Base-by-base conservation (phyloP, 2,797 vertebrate genomes). In the Paguma larvata region DNA sequence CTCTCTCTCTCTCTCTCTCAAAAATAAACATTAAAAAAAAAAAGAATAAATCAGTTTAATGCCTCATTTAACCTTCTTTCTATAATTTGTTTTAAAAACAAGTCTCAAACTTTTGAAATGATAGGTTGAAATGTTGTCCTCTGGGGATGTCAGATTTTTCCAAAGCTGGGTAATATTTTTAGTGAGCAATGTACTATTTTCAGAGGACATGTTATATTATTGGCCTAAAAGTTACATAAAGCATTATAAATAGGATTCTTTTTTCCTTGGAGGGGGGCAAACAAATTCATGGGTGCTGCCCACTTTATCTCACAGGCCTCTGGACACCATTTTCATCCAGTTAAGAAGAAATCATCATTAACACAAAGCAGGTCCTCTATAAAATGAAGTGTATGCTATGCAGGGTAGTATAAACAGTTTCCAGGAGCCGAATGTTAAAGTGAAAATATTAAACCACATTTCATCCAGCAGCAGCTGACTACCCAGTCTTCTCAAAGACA, bases 41-140 rank as follows among this genome's bases (percentile, higher is more conserved):
- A 48, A 51, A 48, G 30, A 78, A 10, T 32, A 59, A 92, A 59
- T 68, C 23, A 67, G 56, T 84, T 75, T 92, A 84, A 23, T 53
- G 78, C 56, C 38, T 25, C 56, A 56, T 72, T 67, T 91, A 86
- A 78, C 3, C 18, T 85, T 90, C 9, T 87, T 85, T 82, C 5
- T 80, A 86, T 13, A 77, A 23, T 91, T 96, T 89, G 25, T 85
- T 93, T 93, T 63, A 53, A 67, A 86, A 63, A 75, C 1, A 25
- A 80, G 70, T 91, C 51, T 19, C 15, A 82, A 70, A 38, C 38
- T 46, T 85, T 89, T 70, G 25, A 80, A 94, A 80, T 70, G 11
- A 44, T 2, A 79, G 44, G 19, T 95, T 68, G 48, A 92, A 51
- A 56, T 48, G 14, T 27, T 91, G 2, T 72, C 59, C 14, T 79